Evolutionary conservation across 2,797 vertebrate genomes (phyloP), one percentile per base, ranked within the genome.

Genomic region (Rhinogobio ventralis): DNA sequence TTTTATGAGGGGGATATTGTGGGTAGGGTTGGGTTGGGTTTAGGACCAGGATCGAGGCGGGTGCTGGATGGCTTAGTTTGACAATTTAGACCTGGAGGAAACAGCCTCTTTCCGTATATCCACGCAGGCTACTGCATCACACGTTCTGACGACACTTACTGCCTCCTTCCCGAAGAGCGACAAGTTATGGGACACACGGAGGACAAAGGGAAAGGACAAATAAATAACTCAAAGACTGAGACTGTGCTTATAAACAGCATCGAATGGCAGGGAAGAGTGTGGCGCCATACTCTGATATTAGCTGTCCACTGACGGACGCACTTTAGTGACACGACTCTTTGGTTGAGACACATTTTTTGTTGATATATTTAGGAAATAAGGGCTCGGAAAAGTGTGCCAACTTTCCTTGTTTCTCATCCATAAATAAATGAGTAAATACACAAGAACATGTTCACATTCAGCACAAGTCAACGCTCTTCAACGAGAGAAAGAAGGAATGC

Each of bases 211-310:
- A 81, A 30, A 74, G 49, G 60, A 64, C 66, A 90, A 88, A 89
- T 25, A 84, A 72, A 71, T 64, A 82, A 55, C 36, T 78, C 9
- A 53, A 39, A 75, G 39, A 90, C 90, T 86, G 90, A 91, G 88
- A 92, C 88, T 89, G 72, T 89, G 90, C 74, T 66, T 90, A 90
- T 87, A 88, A 90, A 90, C 90, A 89, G 85, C 87, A 92, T 90
- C 83, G 88, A 89, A 87, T 85, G 91, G 89, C 91, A 92, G 92
- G 90, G 89, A 91, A 85, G 81, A 86, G 86, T 85, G 57, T 86
- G 74, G 85, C 83, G 83, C 85, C 28, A 87, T 89, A 85, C 87
- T 83, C 60, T 77, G 73, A 57, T 76, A 82, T 86, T 49, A 66
- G 74, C 71, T 88, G 67, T 86, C 60, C 79, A 79, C 30, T 69